Conservation (phyloP, 2,113 vertebrate genomes). For the Numenius arquata region DNA sequence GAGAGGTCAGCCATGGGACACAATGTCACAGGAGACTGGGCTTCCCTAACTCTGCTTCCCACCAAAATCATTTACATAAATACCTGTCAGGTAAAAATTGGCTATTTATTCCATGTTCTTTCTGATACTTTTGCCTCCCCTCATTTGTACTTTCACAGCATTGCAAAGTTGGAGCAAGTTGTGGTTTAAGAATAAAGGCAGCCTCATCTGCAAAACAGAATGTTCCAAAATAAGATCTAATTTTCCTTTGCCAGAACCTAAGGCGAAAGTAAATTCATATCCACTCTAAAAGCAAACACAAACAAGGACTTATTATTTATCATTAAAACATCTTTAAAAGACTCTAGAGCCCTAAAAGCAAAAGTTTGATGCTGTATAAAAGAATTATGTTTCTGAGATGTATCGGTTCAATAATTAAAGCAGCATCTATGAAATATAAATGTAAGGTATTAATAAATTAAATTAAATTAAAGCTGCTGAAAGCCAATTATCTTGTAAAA, state of each 20-base stretch:
- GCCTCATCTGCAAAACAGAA: neutral
- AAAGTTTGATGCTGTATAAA: slow-evolving; percentile 33
- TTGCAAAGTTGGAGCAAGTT: neutral
- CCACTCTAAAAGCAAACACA: slow-evolving; percentile 5
- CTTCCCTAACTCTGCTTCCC: neutral
- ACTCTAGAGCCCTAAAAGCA: slow-evolving; percentile 28
- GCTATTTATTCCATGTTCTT: neutral
- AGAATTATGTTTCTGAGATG: slow-evolving; percentile 50
- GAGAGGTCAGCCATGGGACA: neutral
- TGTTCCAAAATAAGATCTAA: slow-evolving; percentile 37
- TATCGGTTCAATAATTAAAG: slow-evolving; percentile 63
- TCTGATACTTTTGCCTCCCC: neutral
- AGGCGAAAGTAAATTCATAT: slow-evolving; percentile 22
- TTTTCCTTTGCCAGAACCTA: neutral
- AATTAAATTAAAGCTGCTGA: slow-evolving; percentile 57
- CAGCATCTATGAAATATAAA: slow-evolving; percentile 63
- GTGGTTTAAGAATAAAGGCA: neutral
- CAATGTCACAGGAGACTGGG: neutral
- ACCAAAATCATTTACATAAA: neutral
- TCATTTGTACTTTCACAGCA: neutral
- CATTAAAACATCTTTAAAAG: neutral
- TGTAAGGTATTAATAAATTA: slow-evolving; percentile 65
- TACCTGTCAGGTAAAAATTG: neutral
- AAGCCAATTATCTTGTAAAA: slow-evolving; percentile 64
- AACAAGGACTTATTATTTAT: slow-evolving; percentile 11